Percentiles rank a stretch among this genome's conserved stretches.
Conservation (phyloP, 2,888 invertebrate species). For the Onchidella celtica region DNA sequence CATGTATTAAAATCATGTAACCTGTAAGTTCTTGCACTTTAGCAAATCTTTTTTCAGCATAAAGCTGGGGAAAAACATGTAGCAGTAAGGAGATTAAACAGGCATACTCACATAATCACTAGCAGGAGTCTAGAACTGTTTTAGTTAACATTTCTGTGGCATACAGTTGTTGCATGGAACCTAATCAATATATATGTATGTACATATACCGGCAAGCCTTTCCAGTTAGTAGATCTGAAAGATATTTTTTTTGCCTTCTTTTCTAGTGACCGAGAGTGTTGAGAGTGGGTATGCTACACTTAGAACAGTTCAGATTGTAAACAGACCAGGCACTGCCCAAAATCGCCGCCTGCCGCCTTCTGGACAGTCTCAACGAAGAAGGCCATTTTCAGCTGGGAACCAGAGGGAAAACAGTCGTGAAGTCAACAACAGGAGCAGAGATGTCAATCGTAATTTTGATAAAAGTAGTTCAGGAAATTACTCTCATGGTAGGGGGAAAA, state of each 20-base stretch:
- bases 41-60: no score
- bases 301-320: conserved; percentile 18
- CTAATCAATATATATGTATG: no score
- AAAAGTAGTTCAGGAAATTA: not conserved
- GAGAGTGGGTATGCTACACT: conserved; percentile 29
- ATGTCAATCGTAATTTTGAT: not conserved
- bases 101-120: no score
- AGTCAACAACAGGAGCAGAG: not conserved
- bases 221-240: no score
- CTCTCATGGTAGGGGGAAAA: not conserved
- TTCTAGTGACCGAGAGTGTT: conserved; percentile 9
- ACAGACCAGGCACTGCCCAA: conserved; percentile 1
- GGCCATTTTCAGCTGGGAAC: conserved; percentile 23
- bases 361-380: not conserved
- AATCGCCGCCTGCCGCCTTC: not conserved
- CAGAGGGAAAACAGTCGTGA: not conserved
- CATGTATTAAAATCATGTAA: no score
- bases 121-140: no score
- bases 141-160: no score
- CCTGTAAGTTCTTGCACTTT: no score
- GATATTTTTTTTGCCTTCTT: not conserved
- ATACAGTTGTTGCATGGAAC: no score
- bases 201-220: no score
- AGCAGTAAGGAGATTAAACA: no score
- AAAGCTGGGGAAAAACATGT: no score